These are phyloP conservation scores for Caenorhabditis sulstoni DNA, from an alignment of 2,888 invertebrate species.

Conservation along the genomic window DNA sequence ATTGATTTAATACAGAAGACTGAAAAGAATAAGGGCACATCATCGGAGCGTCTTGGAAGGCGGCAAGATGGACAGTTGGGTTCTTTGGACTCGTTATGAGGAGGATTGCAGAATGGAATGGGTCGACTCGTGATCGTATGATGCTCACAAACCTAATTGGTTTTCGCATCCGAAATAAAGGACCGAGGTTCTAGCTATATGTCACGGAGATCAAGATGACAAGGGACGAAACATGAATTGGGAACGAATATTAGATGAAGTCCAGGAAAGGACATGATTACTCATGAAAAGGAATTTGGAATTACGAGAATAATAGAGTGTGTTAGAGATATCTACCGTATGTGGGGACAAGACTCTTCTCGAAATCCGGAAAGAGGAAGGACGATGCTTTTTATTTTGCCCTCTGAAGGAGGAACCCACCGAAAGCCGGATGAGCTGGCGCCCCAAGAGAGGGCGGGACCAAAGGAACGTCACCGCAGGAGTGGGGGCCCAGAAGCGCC, in stretches of 20 bases:
- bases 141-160: background rate
- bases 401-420: background rate
- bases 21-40: slow-evolving; percentile 9
- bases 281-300: no score
- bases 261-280: no score
- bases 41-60: background rate
- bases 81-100: background rate
- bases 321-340: no score
- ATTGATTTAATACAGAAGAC: slow-evolving; percentile 34
- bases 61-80: background rate
- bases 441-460: slow-evolving; percentile 44
- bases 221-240: no score
- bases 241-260: no score
- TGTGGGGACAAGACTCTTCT: no score
- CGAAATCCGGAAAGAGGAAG: no score
- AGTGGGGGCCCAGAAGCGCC: slow-evolving; percentile 12
- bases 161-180: background rate
- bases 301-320: no score
- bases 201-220: no score
- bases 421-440: slow-evolving; percentile 48
- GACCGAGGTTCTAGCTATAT: no score
- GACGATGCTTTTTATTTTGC: no score
- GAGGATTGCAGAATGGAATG: background rate
- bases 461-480: slow-evolving; percentile 41
- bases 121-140: background rate